A percentile compares a stretch with the other conserved stretches of the same genome.
These are phyloP conservation scores for Mustela lutreola DNA, from an alignment of 2,113 vertebrate genomes.

Conservation along the genomic window DNA sequence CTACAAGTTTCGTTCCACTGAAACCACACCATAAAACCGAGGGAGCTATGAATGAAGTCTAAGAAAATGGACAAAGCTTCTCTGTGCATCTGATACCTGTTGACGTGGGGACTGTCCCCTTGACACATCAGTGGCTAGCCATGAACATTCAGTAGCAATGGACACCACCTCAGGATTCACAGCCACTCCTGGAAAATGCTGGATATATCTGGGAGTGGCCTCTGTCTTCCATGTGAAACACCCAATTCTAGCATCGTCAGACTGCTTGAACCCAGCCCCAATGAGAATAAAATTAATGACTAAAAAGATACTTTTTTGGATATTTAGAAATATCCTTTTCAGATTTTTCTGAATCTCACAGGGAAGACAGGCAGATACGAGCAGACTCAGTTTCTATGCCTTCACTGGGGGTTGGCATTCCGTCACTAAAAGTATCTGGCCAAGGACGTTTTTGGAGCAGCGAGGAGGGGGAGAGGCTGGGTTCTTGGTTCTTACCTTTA, in stretches of 20 bases:
- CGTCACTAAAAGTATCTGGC: neutral
- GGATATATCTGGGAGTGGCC: fast-evolving
- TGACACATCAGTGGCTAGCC: neutral
- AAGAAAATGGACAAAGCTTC: neutral
- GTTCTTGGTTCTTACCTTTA: slow-evolving; percentile 84
- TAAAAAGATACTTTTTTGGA: neutral
- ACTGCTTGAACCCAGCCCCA: neutral
- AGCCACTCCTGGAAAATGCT: neutral
- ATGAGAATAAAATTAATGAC: neutral
- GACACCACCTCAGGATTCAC: neutral
- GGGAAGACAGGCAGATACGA: neutral
- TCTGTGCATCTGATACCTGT: neutral
- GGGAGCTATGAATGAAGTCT: neutral
- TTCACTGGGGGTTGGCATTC: neutral
- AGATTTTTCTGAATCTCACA: neutral
- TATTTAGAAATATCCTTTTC: neutral
- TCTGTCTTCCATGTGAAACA: neutral
- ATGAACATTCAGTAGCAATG: neutral
- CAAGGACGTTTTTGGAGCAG: neutral
- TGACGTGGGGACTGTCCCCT: neutral
- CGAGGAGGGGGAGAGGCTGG: neutral
- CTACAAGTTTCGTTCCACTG: neutral
- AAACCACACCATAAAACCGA: neutral
- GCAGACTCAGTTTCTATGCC: neutral
- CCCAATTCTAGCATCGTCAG: neutral